Base-by-base conservation (phyloP, 2,113 vertebrate species). In the Calyptomena viridis region DNA sequence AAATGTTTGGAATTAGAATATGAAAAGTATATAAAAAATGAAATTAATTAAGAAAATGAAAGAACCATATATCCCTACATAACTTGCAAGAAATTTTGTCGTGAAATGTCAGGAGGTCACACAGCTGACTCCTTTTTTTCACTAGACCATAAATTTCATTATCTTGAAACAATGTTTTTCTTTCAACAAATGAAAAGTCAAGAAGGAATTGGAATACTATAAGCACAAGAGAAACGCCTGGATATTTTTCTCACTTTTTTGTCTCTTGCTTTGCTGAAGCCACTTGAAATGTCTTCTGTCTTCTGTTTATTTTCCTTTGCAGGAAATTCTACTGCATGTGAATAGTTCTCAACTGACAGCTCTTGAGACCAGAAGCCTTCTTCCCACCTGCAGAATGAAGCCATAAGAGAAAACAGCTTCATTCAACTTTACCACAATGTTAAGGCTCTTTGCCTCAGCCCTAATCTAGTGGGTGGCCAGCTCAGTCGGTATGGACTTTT, bases 21-120 rank as follows among this genome's bases (percentile, higher is more conserved):
- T 64, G 46, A 21, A 17, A 53, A 0, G 0, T 33, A 2, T 59
- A 46, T 40, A 7, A 21, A 49, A 53, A 40, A 2, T 3, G 2
- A 22, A 58, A 72, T 16, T 0, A 71, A 63, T 53, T 35, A 47
- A 47, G 12, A 20, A 80, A 85, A 92, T 33, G 44, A 64, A 93
- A 77, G 16, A 85, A 58, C 12, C 6, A 8, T 59, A 37, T 59
- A 22, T 66, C 13, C 37, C 22, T 30, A 35, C 19, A 39, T 16
- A 89, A 77, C 44, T 58, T 39, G 9, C 35, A 49, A 73, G 27
- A 23, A 76, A 42, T 77, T 91, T 53, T 60, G 58, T 69, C 37
- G 49, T 25, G 59, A 64, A 87, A 74, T 28, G 12, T 59, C 46
- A 55, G 16, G 15, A 73, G 44, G 46, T 77, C 58, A 39, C 30